Base-by-base conservation (phyloP, 1,140 invertebrate genomes). In the Scylla paramamosain region DNA sequence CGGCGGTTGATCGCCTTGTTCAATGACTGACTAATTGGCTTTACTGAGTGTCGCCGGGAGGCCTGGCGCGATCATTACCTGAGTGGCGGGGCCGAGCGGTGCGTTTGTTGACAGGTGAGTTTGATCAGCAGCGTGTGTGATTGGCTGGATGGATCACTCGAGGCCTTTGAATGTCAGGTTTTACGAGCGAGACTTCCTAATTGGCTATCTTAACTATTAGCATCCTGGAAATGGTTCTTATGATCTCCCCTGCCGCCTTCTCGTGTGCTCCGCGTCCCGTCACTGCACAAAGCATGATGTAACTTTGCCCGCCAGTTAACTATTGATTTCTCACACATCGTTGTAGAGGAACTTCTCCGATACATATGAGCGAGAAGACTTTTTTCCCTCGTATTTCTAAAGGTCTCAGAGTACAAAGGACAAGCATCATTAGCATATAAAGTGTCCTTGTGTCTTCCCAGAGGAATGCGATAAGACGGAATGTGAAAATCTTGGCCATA, bases 101-200 rank as follows among this genome's bases (percentile, higher is more conserved):
- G 67, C 20, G 67, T 77, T n/a, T 77, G 67, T 77, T 77, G 20
- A 77, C 67, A 77, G 67, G 67, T 77, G 67, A 77, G 67, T 77
- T 77, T 77, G 67, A 77, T 77, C 67, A 77, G 67, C 67, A 20
- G 25, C 25, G 67, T 77, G 67, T n/a, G 67, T 77, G 67, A 77
- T 77, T 77, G 67, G n/a, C 67, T 77, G 67, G 16, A 25, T 25
- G 67, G 67, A 77, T 77, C 67, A 77, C 67, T 77, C 67, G 67
- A 77, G 20, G 67, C 25, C 67, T 77, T 77, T n/a, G 25, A 77
- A 7, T n/a, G 67, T 7, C 20, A 77, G 8, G 67, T n/a, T n/a
- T n/a, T n/a, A 77, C 20, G 67, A 77, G 67, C 67, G 67, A 12
- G 67, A n/a, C 20, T n/a, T 77, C 67, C 67, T 77, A 77, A 77